Conservation (phyloP, 2,888 invertebrate genomes). For the Drepana falcataria region DNA sequence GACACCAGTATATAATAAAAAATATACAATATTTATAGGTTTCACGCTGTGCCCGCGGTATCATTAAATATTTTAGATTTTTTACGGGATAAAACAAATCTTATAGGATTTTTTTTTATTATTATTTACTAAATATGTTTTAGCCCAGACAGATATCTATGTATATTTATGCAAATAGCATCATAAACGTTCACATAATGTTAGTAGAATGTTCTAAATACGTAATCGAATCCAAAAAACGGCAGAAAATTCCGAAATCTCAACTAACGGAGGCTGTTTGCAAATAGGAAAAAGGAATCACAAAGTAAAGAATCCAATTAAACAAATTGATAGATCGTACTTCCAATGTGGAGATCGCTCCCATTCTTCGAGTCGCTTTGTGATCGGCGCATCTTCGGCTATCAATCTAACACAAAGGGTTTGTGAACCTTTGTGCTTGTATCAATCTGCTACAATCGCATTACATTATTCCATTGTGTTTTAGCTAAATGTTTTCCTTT, state of each 20-base stretch:
- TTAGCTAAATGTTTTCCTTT: conserved; percentile 2
- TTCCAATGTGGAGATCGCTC: conserved; percentile 32
- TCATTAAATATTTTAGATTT: too few species aligned
- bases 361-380: conserved; percentile 52
- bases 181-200: too few species aligned
- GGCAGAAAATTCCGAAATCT: conserved; percentile 51
- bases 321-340: conserved; percentile 70
- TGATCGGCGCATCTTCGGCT: conserved; percentile 57
- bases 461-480: conserved; percentile 16
- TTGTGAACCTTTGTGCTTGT: conserved; percentile 45
- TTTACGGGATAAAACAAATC: too few species aligned
- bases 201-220: not conserved
- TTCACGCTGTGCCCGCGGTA: too few species aligned
- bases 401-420: conserved; percentile 55
- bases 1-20: too few species aligned
- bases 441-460: conserved; percentile 17
- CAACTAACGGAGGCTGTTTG: conserved; percentile 50
- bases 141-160: too few species aligned
- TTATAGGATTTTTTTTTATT: too few species aligned
- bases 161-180: too few species aligned
- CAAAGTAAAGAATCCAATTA: conserved; percentile 71
- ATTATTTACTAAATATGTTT: too few species aligned
- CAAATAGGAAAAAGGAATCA: conserved; percentile 53
- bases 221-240: conserved; percentile 20
- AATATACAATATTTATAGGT: too few species aligned